These are phyloP conservation scores for Cepaea hortensis DNA, from an alignment of 2,888 invertebrate genomes.

Conservation along the genomic window DNA sequence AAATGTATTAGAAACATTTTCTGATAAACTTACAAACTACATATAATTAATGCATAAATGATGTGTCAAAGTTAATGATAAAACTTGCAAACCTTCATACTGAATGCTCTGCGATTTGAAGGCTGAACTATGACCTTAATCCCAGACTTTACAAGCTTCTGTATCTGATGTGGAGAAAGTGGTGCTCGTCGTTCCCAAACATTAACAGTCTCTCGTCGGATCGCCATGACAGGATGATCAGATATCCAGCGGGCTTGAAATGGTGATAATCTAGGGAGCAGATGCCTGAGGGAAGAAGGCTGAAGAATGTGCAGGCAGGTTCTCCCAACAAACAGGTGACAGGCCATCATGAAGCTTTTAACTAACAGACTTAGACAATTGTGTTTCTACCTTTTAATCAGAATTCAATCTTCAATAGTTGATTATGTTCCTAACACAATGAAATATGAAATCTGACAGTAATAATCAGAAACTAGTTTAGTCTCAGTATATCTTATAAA, in stretches of 20 bases:
- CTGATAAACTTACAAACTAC: too few species aligned
- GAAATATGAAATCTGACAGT: background rate
- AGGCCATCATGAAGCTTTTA: background rate
- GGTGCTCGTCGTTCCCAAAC: slow-evolving; percentile 88
- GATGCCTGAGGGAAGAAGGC: background rate
- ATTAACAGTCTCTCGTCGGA: slow-evolving; percentile 78
- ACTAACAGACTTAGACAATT: too few species aligned
- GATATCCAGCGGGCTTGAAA: slow-evolving; percentile 23
- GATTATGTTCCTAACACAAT: background rate
- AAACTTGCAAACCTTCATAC: slow-evolving; percentile 86
- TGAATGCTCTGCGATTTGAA: slow-evolving; percentile 96
- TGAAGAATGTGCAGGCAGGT: background rate
- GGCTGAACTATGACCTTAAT: slow-evolving; percentile 96
- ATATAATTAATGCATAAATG: too few species aligned
- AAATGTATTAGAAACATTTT: too few species aligned
- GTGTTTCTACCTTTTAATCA: background rate
- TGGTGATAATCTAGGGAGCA: slow-evolving; percentile 4
- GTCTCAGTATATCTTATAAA: too few species aligned
- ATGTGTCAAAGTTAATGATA: too few species aligned
- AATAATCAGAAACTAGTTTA: too few species aligned
- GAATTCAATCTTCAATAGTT: background rate
- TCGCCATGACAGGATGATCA: slow-evolving; percentile 61
- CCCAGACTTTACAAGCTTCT: slow-evolving; percentile 90
- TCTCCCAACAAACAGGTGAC: background rate
- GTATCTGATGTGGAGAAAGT: slow-evolving; percentile 92